These are phyloP conservation scores for Zosterops borbonicus DNA, from an alignment of 2,113 vertebrate genomes.

Conservation along the genomic window DNA sequence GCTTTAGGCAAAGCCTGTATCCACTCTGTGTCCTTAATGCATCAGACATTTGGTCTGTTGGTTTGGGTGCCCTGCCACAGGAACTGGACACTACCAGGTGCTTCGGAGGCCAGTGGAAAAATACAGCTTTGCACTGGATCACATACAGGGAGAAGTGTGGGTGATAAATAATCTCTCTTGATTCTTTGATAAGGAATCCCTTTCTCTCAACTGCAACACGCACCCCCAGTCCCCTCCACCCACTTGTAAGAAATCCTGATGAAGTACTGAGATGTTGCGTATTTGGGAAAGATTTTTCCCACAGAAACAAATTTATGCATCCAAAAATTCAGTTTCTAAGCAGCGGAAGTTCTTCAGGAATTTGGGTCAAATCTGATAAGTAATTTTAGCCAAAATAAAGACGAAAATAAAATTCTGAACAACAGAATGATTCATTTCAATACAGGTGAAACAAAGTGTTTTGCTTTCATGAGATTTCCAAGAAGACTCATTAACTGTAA, in stretches of 20 bases:
- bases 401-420: constrained; percentile 10
- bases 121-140: background rate
- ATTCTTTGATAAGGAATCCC: background rate
- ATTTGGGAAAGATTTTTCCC: background rate
- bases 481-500: background rate
- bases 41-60: background rate
- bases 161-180: background rate
- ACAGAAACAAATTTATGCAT: background rate
- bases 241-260: constrained; percentile 7
- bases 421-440: background rate
- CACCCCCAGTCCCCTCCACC: background rate
- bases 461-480: background rate
- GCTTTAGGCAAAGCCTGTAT: constrained; percentile 25
- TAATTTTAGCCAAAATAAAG: constrained; percentile 40
- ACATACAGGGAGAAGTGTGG: background rate
- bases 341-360: constrained; percentile 29
- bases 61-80: background rate
- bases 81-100: background rate
- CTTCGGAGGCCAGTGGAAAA: background rate
- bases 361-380: constrained; percentile 36
- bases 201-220: background rate
- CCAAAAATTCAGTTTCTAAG: constrained; percentile 20
- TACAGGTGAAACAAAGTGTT: background rate
- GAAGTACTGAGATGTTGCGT: background rate
- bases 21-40: background rate